Percentiles rank a stretch among this genome's conserved stretches.
Conservation (phyloP, 2,888 invertebrate genomes). For the Augochlorella aurata region DNA sequence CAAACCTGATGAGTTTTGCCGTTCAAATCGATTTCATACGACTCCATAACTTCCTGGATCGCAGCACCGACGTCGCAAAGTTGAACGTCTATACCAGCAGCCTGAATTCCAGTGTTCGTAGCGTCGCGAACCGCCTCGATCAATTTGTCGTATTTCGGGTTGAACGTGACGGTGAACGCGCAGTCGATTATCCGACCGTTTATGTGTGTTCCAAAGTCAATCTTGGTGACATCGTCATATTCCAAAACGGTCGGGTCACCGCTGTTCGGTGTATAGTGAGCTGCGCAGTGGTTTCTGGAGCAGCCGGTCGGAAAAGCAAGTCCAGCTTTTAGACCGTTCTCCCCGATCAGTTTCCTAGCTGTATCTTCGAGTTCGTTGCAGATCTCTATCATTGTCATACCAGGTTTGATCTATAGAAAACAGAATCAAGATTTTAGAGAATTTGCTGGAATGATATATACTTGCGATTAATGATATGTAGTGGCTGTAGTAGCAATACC, state of each 20-base stretch:
- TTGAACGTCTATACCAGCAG: conserved; percentile 97
- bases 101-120: conserved; percentile 98
- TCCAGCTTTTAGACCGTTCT: conserved; percentile 97
- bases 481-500: conserved; percentile 79
- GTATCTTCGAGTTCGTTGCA: conserved; percentile 97
- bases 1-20: conserved; percentile 93
- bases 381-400: conserved; percentile 99
- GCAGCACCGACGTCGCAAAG: conserved; percentile 98
- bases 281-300: conserved; percentile 99
- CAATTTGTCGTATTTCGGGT: conserved; percentile 96
- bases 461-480: background rate
- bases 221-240: conserved; percentile 99
- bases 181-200: conserved; percentile 99
- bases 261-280: conserved; percentile 99
- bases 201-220: conserved; percentile 99
- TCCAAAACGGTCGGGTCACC: conserved; percentile 97
- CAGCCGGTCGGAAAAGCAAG: conserved; percentile 98
- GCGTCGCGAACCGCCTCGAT: conserved; percentile 98
- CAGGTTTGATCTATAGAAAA: conserved; percentile 89
- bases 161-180: conserved; percentile 98
- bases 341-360: conserved; percentile 94
- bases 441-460: too few relatives aligned
- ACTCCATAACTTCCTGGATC: conserved; percentile 99
- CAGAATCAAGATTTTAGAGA: background rate
- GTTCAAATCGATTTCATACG: conserved; percentile 98